Conservation (phyloP, 2,113 vertebrate species). For the Caranx ignobilis region DNA sequence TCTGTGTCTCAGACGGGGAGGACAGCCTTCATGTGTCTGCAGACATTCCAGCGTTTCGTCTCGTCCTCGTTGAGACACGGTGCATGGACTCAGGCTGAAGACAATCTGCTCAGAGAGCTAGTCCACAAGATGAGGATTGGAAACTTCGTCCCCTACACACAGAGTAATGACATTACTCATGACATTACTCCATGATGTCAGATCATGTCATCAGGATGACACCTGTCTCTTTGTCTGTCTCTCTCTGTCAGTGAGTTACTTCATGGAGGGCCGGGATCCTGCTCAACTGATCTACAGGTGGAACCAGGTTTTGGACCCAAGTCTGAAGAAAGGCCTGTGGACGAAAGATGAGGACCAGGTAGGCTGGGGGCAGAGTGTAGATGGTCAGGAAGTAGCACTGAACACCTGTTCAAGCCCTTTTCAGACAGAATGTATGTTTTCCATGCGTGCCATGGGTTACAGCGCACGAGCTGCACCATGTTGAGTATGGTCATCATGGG, state of each 20-base stretch:
- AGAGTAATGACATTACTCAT: slow-evolving; percentile 81
- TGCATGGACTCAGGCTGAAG: slow-evolving; percentile 88
- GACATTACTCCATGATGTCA: not conserved
- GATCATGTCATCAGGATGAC: not conserved
- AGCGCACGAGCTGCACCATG: no score
- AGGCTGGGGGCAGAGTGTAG: not conserved
- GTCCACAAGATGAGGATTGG: slow-evolving; percentile 94
- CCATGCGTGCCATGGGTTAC: no score
- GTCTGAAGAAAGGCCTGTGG: slow-evolving; percentile 90
- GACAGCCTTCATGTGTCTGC: slow-evolving; percentile 94
- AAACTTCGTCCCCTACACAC: slow-evolving; percentile 92
- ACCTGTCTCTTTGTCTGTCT: not conserved
- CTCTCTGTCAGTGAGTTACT: slow-evolving; percentile 89
- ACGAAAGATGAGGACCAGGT: slow-evolving; percentile 90
- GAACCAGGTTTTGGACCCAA: slow-evolving; percentile 91
- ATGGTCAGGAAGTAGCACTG: not conserved
- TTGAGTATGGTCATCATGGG: no score
- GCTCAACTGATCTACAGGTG: slow-evolving; percentile 92
- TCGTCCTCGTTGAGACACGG: slow-evolving; percentile 84
- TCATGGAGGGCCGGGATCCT: slow-evolving; percentile 93
- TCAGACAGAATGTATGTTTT: no score
- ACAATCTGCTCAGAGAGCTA: slow-evolving; percentile 86
- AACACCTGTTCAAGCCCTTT: not conserved
- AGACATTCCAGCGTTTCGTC: slow-evolving; percentile 88
- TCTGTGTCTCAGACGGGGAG: slow-evolving; percentile 84